Conservation (phyloP, 2,797 vertebrate genomes). For the Artibeus lituratus region DNA sequence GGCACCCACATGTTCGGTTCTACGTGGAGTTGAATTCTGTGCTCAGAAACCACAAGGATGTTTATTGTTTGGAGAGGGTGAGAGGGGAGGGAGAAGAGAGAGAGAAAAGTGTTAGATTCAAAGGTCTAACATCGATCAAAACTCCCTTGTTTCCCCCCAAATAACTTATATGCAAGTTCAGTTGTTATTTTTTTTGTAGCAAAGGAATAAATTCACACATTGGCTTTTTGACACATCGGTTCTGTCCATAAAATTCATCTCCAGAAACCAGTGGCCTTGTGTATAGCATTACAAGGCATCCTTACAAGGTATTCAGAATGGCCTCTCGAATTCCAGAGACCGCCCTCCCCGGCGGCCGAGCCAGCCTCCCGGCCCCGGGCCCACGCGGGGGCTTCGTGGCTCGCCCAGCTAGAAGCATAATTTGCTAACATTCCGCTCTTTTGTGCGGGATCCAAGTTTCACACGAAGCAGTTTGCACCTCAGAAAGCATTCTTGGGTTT, state of each 20-base stretch:
- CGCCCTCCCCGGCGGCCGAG: neutral
- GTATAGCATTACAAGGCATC: neutral
- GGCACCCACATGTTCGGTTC: rapidly evolving
- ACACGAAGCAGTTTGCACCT: slow-evolving; percentile 63
- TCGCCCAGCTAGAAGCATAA: neutral
- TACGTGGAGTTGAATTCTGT: neutral
- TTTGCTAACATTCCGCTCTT: slow-evolving; percentile 61
- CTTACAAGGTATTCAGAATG: neutral
- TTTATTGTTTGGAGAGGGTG: neutral
- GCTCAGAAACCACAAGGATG: neutral
- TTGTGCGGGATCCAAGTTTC: slow-evolving; percentile 62
- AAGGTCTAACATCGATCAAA: neutral
- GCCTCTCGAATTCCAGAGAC: neutral
- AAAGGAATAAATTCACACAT: neutral
- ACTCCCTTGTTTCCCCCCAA: neutral
- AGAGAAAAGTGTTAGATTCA: neutral
- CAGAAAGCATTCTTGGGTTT: slow-evolving; percentile 71
- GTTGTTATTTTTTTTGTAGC: neutral
- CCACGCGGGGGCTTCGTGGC: neutral
- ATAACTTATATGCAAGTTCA: neutral
- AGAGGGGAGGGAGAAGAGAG: neutral
- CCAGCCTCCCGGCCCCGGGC: neutral
- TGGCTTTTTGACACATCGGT: neutral
- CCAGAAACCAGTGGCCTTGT: neutral
- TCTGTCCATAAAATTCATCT: neutral